Base-by-base conservation (phyloP, 2,888 invertebrate genomes). In the Lagria hirta region DNA sequence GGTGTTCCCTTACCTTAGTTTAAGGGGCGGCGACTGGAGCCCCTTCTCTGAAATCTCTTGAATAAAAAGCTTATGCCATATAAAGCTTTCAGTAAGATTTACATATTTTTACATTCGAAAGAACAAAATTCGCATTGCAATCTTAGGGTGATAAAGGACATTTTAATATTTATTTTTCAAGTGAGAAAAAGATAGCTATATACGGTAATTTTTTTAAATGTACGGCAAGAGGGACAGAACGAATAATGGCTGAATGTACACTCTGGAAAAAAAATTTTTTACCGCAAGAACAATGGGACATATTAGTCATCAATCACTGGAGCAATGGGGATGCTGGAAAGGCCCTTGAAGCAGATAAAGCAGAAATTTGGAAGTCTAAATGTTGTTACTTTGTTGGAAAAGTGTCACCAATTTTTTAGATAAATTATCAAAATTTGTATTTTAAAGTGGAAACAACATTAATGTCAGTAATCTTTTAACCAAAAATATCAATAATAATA, bases 81-180 rank as follows among this genome's bases (percentile, higher is more conserved):
- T 48, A 57, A 56, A 60, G 58, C 63, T 58, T 61, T 61, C 62
- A 62, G 61, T 58, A 54, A 50, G 60, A 66, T 70, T 65, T 69
- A 62, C 69, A 68, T 70, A 68, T 68, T 70, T 70, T 68, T 66
- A 61, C 67, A 65, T 65, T 43, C 55, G 57, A 62, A 65, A 66
- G 66, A 60, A 63, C 60, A 61, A 58, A 62, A 66, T 57, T 54
- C 60, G 60, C 61, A 57, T 54, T 64, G 65, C 60, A 65, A 64
- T 66, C 65, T 65, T 61, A 60, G 54, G 50, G 36, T 64, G 66
- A 56, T 52, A 62, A 45, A 51, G 36, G 42, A 55, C 52, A 57
- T 61, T 59, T 60, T 61, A 61, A 60, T 60, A 64, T 65, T 61
- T 64, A 54, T 55, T 47, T 60, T 51, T 53, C 43, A 27, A 38